A percentile compares a stretch with the other conserved stretches of the same genome.
These are phyloP conservation scores for Emesis furor DNA, from an alignment of 2,888 invertebrate genomes.

Conservation along the genomic window DNA sequence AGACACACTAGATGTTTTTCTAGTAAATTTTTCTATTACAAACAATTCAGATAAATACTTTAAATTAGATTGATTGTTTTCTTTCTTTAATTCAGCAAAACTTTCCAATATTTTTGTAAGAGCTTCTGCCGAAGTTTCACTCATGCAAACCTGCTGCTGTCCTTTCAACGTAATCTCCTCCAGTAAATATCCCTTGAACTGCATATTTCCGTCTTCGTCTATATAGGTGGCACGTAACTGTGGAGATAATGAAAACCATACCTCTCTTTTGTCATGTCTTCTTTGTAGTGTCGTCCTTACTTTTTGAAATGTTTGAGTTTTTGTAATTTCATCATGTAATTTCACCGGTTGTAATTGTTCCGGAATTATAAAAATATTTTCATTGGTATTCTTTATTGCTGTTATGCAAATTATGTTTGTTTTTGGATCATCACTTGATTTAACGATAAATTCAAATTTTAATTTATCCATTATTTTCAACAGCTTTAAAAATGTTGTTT, in stretches of 20 bases:
- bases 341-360: slow-evolving; percentile 58
- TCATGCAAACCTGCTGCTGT: slow-evolving; percentile 2
- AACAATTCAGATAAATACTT: neutral
- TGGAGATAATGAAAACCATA: slow-evolving; percentile 64
- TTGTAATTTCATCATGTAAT: slow-evolving; percentile 45
- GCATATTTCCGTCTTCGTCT: slow-evolving; percentile 70
- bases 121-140: neutral
- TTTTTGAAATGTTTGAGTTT: slow-evolving; percentile 60
- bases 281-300: slow-evolving; percentile 55
- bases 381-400: slow-evolving; percentile 57
- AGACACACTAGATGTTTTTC: neutral
- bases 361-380: slow-evolving; percentile 59
- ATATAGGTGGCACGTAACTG: slow-evolving; percentile 50
- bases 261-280: slow-evolving; percentile 65
- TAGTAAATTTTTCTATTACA: neutral
- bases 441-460: slow-evolving; percentile 60
- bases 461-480: slow-evolving; percentile 59
- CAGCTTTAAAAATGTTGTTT: slow-evolving; percentile 37
- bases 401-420: slow-evolving; percentile 69
- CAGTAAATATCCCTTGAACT: slow-evolving; percentile 62
- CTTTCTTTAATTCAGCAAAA: slow-evolving; percentile 54
- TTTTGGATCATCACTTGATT: slow-evolving; percentile 62
- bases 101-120: slow-evolving; percentile 51
- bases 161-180: slow-evolving; percentile 43
- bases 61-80: slow-evolving; percentile 36